Evolutionary conservation across 2,797 vertebrate species (phyloP).

Genomic region (Pangasius larnaudii): DNA sequence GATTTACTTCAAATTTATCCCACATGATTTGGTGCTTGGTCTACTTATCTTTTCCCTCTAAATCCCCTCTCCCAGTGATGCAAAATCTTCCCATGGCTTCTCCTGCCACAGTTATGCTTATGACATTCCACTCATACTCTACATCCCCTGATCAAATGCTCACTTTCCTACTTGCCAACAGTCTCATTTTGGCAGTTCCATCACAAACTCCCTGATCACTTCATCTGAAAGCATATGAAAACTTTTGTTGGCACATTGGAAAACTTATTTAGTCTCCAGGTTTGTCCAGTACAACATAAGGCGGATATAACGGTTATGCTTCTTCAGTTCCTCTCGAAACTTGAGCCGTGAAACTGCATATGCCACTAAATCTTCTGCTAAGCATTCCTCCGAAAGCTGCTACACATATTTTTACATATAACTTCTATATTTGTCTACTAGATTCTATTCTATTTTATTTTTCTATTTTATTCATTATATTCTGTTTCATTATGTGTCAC

Average conservation of each 20-base stretch:
- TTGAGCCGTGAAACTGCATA: not conserved
- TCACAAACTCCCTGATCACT: not conserved
- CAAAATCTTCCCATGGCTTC: not conserved
- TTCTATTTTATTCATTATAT: too few relatives aligned
- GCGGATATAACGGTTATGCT: not conserved
- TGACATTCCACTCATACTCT: not conserved
- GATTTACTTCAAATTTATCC: not conserved
- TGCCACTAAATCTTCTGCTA: not conserved
- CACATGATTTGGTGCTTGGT: not conserved
- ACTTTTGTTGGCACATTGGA: not conserved
- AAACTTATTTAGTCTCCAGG: not conserved
- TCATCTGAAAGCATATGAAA: not conserved
- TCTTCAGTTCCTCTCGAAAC: not conserved
- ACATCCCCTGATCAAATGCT: not conserved
- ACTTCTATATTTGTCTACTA: too few relatives aligned
- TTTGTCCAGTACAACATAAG: not conserved
- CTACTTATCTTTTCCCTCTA: not conserved
- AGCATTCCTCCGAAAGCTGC: too few relatives aligned
- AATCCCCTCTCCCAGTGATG: not conserved
- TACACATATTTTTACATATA: too few relatives aligned
- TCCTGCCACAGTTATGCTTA: too few relatives aligned
- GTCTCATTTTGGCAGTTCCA: not conserved
- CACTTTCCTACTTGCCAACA: not conserved
- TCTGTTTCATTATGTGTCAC: too few relatives aligned
- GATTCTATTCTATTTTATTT: too few relatives aligned